Base-by-base conservation (phyloP, 2,113 vertebrate genomes). In the Brevimyrus niger region DNA sequence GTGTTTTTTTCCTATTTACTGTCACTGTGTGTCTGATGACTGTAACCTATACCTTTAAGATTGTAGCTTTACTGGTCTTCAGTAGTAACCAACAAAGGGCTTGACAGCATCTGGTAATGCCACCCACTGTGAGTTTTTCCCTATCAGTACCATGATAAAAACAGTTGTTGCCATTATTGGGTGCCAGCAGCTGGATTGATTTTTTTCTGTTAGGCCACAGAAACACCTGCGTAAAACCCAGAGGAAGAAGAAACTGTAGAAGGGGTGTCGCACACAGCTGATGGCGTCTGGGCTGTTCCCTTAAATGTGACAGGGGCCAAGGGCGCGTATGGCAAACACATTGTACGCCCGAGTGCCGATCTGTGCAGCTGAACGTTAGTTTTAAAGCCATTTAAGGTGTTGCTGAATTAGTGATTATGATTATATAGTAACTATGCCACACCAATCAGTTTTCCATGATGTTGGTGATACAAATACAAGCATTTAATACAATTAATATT, bases 171-270 rank as follows among this genome's bases (percentile, higher is more conserved):
- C 17, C 31, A n/a, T 80, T 15, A 5, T 35, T 80, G 13, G 69
- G 15, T 19, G 31, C 73, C 73, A 80, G 35, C 73, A 42, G 73
- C 73, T 42, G 73, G 11, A 42, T 38, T 27, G 11, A 42, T 38
- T 27, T 47, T 8, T 47, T 85, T 86, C 83, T 15, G 83, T 86
- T 86, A 86, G n/a, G 23, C 83, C 83, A 48, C 83, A 86, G 83
- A 86, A 86, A 86, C 83, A 86, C 44, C 83, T 86, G 83, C 47
- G 19, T n/a, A 86, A 47, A 47, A 84, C 21, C 21, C 17, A n/a
- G 46, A 23, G 82, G 42, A 84, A 48, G 42, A 27, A 46, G 5
- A 47, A 19, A n/a, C 38, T 85, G n/a, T 27, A 69, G 61, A 69
- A 69, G 23, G n/a, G 82, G 82, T 84, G 4, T 47, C 1, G 1